phyloP scores from a whole-genome alignment of 2,113 vertebrate species.

The Hippopotamus amphibius region DNA sequence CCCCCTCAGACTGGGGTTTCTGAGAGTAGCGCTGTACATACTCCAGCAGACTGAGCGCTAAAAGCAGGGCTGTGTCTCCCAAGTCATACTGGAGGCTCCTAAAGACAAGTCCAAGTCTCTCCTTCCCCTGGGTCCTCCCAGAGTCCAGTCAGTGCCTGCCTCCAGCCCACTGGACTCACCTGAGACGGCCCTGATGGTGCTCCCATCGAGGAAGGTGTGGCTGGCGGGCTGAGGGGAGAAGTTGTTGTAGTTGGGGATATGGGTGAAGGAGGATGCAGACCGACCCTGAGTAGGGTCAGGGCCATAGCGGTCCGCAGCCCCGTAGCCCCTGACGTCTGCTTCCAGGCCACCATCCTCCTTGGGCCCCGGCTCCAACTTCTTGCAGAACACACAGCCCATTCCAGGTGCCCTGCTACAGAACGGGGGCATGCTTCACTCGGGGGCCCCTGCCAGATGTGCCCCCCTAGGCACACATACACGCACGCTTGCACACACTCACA shows the following conservation, averaged over 20 bases:
- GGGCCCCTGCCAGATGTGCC: neutral
- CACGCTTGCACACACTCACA: rapidly evolving
- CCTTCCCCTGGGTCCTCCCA: neutral
- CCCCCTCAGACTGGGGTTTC: neutral
- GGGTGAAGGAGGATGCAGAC: slow-evolving; percentile 50
- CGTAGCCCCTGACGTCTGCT: slow-evolving; percentile 41
- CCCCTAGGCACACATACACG: rapidly evolving
- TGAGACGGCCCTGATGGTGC: slow-evolving; percentile 84
- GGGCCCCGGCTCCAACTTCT: slow-evolving; percentile 86
- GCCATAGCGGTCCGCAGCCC: slow-evolving; percentile 85
- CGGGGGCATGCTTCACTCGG: neutral
- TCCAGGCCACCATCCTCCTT: slow-evolving; percentile 60
- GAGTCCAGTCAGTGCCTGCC: neutral
- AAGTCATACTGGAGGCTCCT: neutral
- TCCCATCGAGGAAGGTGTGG: slow-evolving; percentile 74
- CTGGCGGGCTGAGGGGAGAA: slow-evolving; percentile 83
- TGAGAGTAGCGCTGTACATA: neutral
- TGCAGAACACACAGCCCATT: slow-evolving; percentile 96
- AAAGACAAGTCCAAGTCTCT: neutral
- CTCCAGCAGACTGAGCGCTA: neutral
- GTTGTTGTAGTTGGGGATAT: slow-evolving; percentile 89
- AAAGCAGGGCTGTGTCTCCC: neutral
- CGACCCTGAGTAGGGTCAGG: slow-evolving; percentile 89
- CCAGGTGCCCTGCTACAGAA: slow-evolving; percentile 70
- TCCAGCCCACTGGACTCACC: slow-evolving; percentile 79